phyloP scores from a whole-genome alignment of 1,140 invertebrate genomes.

The Potamilus streckersoni region DNA sequence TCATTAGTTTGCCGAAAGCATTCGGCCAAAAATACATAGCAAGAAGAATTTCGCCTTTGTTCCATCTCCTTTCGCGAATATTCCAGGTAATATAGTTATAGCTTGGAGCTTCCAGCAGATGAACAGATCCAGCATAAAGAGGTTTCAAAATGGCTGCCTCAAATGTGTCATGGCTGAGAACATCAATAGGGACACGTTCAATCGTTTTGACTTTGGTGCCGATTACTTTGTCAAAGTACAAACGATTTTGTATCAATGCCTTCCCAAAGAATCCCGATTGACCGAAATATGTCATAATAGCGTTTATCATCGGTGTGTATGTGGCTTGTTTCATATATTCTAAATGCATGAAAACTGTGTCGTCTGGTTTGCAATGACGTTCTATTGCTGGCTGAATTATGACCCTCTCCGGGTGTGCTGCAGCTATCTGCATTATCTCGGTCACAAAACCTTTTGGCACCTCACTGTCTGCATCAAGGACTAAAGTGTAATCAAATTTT shows the following conservation, averaged over 20 bases:
- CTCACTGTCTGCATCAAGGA: conserved; percentile 59
- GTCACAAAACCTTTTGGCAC: conserved; percentile 46
- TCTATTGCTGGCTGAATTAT: conserved; percentile 62
- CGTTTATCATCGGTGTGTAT: conserved; percentile 60
- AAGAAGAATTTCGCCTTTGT: conserved; percentile 55
- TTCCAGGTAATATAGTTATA: conserved; percentile 61
- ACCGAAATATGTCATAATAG: conserved; percentile 48
- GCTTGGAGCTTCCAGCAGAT: conserved; percentile 53
- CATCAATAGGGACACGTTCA: conserved; percentile 60
- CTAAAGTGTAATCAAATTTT: conserved; percentile 60
- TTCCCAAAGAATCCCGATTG: conserved; percentile 61
- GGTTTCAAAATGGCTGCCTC: conserved; percentile 54
- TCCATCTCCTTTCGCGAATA: conserved; percentile 59
- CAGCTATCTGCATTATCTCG: conserved; percentile 54
- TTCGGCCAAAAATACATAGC: conserved; percentile 62
- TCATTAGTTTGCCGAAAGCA: conserved; percentile 48
- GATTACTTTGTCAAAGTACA: conserved; percentile 29
- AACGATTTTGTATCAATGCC: conserved; percentile 53
- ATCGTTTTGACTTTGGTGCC: conserved; percentile 47
- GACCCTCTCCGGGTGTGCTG: conserved; percentile 56
- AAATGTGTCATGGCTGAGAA: conserved; percentile 38
- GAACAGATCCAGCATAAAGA: conserved; percentile 47
- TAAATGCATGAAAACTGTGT: conserved; percentile 60
- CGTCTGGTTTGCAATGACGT: conserved; percentile 42
- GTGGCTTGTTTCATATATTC: conserved; percentile 54